phyloP scores from a whole-genome alignment of 1,140 invertebrate genomes.

The Drosophila dunni region DNA sequence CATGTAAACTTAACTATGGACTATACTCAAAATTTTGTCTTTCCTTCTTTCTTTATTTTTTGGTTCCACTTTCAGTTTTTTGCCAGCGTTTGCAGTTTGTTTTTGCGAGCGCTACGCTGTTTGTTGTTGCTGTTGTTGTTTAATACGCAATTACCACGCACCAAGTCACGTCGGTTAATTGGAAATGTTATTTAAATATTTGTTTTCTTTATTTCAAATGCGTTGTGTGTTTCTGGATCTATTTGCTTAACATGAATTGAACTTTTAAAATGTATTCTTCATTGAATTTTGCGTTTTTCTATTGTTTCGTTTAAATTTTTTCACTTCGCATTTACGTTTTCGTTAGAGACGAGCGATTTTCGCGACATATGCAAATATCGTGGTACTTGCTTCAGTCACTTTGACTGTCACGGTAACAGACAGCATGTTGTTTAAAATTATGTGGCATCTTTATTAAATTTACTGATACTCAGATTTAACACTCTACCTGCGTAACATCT shows the following conservation, averaged over 20 bases:
- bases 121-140: constrained; percentile 55
- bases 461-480: too few species aligned
- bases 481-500: too few species aligned
- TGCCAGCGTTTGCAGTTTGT: constrained; percentile 64
- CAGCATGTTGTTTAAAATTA: too few species aligned
- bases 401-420: neutral
- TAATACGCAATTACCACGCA: constrained; percentile 77
- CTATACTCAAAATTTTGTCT: constrained; percentile 23
- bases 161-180: constrained; percentile 20
- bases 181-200: constrained; percentile 12
- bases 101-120: constrained; percentile 25
- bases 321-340: constrained; percentile 58
- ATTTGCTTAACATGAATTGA: constrained; percentile 27
- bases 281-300: constrained; percentile 36
- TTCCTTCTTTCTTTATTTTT: constrained; percentile 25
- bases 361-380: constrained; percentile 24
- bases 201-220: constrained; percentile 17
- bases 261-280: constrained; percentile 31
- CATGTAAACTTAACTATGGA: constrained; percentile 56
- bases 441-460: too few species aligned
- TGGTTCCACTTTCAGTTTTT: constrained; percentile 35
- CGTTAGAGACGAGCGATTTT: constrained; percentile 44
- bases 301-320: constrained; percentile 54
- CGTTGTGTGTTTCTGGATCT: constrained; percentile 1
- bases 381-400: constrained; percentile 6